Base-by-base conservation (phyloP, 2,888 invertebrate species). In the Macrostomum cliftonense region DNA sequence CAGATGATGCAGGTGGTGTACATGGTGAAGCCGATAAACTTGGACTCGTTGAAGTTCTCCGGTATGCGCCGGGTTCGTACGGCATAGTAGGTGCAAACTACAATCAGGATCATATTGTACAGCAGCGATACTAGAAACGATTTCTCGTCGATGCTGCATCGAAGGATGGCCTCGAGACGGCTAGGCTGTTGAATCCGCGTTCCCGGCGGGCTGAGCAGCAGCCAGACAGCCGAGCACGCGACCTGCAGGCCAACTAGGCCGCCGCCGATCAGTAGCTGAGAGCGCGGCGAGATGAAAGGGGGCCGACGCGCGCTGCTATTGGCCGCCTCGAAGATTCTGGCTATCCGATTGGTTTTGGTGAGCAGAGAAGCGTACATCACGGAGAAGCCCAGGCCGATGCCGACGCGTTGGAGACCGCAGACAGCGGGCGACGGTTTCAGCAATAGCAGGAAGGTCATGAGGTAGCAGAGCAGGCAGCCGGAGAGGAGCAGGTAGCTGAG, bases 11-110 rank as follows among this genome's bases (percentile, higher is more conserved):
- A 82, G 1, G 82, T 83, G 1, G 80, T 79, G 64, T 83, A 82
- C 82, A 83, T 83, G 4, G 82, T 80, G 61, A 82, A 83, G 45
- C 82, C 82, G 59, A 82, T 83, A 63, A 81, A 81, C 62, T 82
- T 82, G 1, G 81, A 80, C 66, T 82, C 82, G 66, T 82, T 82
- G 64, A 81, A 82, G 61, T 82, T 82, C 64, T 82, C 82, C 7
- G 82, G 82, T 57, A 82, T 82, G 66, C 81, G 81, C 37, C 82
- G 71, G 1, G 82, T 83, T 64, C 82, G 82, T 62, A 83, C 79
- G 28, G 82, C 82, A 64, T 83, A 83, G 51, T 80, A 73, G 1
- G 82, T 82, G 67, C 82, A 83, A 51, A 81, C 74, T 28, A 79
- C 73, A 54, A 82, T 81, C 14, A 82, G 75, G 43, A 82, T 68